Evolutionary conservation across 92 coral and sea anemone genomes (phyloP), one percentile per base, ranked within the genome.

Genomic region (Meandrina meandrites): DNA sequence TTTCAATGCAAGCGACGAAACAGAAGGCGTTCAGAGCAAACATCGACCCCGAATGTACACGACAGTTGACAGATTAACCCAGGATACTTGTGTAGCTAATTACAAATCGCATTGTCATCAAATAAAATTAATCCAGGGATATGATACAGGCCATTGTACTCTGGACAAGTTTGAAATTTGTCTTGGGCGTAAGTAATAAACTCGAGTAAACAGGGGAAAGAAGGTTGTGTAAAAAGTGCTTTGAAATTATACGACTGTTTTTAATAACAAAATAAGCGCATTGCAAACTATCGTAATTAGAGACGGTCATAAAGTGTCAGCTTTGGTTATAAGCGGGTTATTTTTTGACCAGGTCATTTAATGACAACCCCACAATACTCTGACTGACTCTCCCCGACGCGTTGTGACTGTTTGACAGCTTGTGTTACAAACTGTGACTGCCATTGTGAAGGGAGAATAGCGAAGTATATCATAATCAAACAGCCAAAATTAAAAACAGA

Each of bases 41-140:
- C 35, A 85, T 51, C 32, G 53, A 28, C 8, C 60, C 47, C 76
- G 51, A 54, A 53, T 8, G 45, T 42, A 85, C 83, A 85, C 31
- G 75, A 6, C 18, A 8, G 34, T 48, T 86, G 89, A 79, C 89
- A 86, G 79, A 15, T 69, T 36, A 69, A 30, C 56, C 73, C n/a
- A 6, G 68, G 81, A 92, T 94, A 86, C 89, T 90, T 90, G 74
- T 47, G 91, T 90, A 82, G 87, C 87, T 89, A 90, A 90, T 92
- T 94, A 79, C 89, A 88, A 72, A 86, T 73, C 68, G 37, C 76
- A 87, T 88, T 69, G 85, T 87, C 78, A 79, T 70, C 75, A 82
- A 77, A 32, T 83, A 28, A 85, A 79, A 85, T 45, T 50, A 58
- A 53, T 10, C 57, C 27, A 73, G 71, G 7, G 53, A 27, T 0